These are phyloP conservation scores for Neodiprion virginianus DNA, from an alignment of 1,140 invertebrate species.

Conservation along the genomic window DNA sequence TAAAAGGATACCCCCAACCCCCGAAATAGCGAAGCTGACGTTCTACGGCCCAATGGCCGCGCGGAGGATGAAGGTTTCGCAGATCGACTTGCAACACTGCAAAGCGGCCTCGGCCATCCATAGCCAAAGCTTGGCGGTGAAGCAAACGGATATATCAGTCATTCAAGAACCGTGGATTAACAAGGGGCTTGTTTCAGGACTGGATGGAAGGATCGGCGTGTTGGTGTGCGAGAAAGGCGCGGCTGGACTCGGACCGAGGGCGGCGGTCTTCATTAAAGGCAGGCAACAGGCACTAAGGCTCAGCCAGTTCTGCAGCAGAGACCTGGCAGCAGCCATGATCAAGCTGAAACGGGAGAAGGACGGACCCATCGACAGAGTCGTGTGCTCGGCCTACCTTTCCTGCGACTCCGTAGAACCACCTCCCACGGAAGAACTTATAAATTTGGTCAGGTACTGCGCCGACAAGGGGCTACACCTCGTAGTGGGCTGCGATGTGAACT, in stretches of 20 bases:
- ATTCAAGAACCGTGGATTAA: too few species aligned
- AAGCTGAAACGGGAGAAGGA: background rate
- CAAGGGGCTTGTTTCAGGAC: too few species aligned
- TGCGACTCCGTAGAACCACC: constrained; percentile 13
- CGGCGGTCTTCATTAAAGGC: constrained; percentile 8
- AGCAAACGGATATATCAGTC: too few species aligned
- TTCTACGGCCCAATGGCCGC: too few species aligned
- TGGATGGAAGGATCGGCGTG: too few species aligned
- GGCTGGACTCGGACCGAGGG: constrained; percentile 9
- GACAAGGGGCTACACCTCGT: background rate
- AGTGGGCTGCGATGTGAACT: constrained; percentile 11
- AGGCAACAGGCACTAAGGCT: background rate
- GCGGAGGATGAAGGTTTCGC: too few species aligned
- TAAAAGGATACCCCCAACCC: too few species aligned
- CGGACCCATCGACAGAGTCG: background rate
- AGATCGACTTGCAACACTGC: too few species aligned
- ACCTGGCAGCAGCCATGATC: background rate
- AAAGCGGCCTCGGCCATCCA: too few species aligned
- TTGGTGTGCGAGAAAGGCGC: too few species aligned
- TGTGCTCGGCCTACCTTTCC: constrained; percentile 14
- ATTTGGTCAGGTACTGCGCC: background rate
- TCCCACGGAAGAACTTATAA: constrained; percentile 10
- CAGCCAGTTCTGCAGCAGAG: constrained; percentile 9
- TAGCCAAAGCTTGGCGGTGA: too few species aligned
- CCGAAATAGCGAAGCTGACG: too few species aligned